These are phyloP conservation scores for Diabrotica undecimpunctata DNA, from an alignment of 1,140 invertebrate species.

Conservation along the genomic window DNA sequence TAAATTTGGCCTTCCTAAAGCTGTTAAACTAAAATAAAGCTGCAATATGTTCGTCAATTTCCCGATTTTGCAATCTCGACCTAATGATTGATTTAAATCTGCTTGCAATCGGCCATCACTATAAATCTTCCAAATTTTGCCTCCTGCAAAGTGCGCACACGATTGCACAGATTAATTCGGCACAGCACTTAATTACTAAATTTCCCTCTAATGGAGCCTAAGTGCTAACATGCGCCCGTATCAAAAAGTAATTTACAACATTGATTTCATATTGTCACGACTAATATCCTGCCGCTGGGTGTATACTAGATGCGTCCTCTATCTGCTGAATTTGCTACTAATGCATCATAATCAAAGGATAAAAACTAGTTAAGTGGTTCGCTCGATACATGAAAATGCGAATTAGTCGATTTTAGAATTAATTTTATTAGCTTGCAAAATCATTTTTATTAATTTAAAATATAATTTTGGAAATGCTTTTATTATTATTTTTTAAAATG, in stretches of 20 bases:
- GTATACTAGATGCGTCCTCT: background rate
- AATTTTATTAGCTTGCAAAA: too few relatives aligned
- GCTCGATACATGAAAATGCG: too few relatives aligned
- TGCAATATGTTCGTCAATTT: conserved; percentile 13
- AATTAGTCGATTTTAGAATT: too few relatives aligned
- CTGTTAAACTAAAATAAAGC: background rate
- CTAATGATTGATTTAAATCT: conserved; percentile 19
- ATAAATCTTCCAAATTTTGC: conserved; percentile 17
- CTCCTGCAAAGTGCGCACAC: conserved; percentile 13
- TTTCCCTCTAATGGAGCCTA: conserved; percentile 17
- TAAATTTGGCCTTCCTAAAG: background rate
- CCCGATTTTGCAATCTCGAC: conserved; percentile 11
- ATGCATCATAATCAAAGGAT: too few relatives aligned
- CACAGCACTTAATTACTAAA: conserved; percentile 18
- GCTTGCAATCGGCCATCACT: conserved; percentile 16
- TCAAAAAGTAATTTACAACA: conserved; percentile 24
- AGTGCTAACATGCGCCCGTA: conserved; percentile 19
- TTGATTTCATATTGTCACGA: conserved; percentile 10
- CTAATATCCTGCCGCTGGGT: conserved; percentile 15
- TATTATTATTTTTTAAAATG: too few relatives aligned
- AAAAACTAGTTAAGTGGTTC: too few relatives aligned
- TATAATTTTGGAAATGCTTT: too few relatives aligned
- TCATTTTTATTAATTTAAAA: too few relatives aligned
- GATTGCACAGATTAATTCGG: conserved; percentile 18
- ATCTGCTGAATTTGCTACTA: background rate